A percentile compares a stretch with the other conserved stretches of the same genome.
Conservation (phyloP, 2,113 vertebrate species). For the Euleptes europaea region DNA sequence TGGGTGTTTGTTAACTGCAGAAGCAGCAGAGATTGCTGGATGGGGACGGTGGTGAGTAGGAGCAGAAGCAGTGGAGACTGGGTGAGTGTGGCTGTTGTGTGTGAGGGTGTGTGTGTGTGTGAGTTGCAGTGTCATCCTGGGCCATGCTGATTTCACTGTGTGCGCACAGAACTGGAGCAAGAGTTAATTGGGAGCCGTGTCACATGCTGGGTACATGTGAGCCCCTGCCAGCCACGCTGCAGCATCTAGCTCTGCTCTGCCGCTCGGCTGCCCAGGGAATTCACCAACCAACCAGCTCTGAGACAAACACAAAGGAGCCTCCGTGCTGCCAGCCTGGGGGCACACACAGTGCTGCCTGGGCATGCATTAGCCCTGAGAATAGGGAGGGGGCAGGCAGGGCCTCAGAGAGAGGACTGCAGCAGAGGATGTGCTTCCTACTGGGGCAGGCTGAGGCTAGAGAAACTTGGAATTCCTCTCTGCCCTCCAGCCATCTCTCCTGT, state of each 20-base stretch:
- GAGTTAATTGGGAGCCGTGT: conserved; percentile 29
- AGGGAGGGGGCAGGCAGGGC: neutral
- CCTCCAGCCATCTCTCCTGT: neutral
- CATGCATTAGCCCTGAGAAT: conserved; percentile 19
- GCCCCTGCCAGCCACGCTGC: conserved; percentile 19
- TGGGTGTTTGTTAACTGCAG: neutral
- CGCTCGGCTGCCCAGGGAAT: conserved; percentile 33
- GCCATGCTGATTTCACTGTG: conserved; percentile 2
- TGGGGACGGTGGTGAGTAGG: neutral
- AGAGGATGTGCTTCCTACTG: conserved; percentile 5
- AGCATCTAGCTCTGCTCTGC: conserved; percentile 21
- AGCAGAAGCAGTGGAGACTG: neutral
- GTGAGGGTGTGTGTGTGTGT: neutral
- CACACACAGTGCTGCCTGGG: conserved; percentile 11
- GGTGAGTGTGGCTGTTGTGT: no score
- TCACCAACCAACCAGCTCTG: conserved; percentile 28
- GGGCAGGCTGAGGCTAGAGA: neutral
- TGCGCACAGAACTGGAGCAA: conserved; percentile 12
- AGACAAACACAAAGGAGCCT: conserved; percentile 33
- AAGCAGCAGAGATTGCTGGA: neutral
- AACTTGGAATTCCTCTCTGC: conserved; percentile 15
- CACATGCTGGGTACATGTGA: conserved; percentile 29
- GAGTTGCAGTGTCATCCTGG: neutral
- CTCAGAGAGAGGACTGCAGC: neutral
- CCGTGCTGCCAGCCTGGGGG: conserved; percentile 27